Base-by-base conservation (phyloP, 1,140 invertebrate genomes). In the Hylaeus volcanicus region DNA sequence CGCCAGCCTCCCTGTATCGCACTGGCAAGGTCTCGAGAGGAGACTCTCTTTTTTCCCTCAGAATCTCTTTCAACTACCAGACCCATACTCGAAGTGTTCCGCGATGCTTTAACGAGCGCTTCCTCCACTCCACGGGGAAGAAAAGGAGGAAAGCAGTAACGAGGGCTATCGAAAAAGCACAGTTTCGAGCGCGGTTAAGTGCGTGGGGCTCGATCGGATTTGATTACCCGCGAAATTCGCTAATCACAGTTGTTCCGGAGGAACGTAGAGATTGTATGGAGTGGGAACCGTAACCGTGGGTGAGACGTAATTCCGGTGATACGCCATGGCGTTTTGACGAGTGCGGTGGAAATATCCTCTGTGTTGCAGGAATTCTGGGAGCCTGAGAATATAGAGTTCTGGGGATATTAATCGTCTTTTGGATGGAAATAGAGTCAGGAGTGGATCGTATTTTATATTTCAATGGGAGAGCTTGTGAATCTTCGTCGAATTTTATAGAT, bases 61-160 rank as follows among this genome's bases (percentile, higher is more conserved):
- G 79, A 48, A 71, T 61, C 51, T 60, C 12, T 56, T 60, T 63
- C 58, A 55, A 37, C 53, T 39, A 55, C 39, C 39, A 64, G 72
- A 60, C 53, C 61, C n/a, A 41, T 58, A 45, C 37, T 11, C n/a
- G 51, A 55, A 79, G 71, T n/a, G 63, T 74, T 79, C 58, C 58
- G 73, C 68, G 61, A 60, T 15, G 45, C 82, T 83, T 65, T 74
- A 85, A 83, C 41, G 56, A 85, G 68, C 66, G 61, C 51, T 75
- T 80, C 74, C 72, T 76, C 74, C 75, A 26, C 43, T 51, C 51
- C 70, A 61, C 12, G 12, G 8, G 9, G 48, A 68, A 41, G 14
- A 39, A 80, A 51, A 48, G 48, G 15, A 58, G 5, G 11, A 65
- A 76, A 66, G 65, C 70, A 48, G 71, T 65, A 37, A 79, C 11